Evolutionary conservation across 2,888 invertebrate genomes (phyloP), one percentile per base, ranked within the genome.

Genomic region (Dynastes grantii): DNA sequence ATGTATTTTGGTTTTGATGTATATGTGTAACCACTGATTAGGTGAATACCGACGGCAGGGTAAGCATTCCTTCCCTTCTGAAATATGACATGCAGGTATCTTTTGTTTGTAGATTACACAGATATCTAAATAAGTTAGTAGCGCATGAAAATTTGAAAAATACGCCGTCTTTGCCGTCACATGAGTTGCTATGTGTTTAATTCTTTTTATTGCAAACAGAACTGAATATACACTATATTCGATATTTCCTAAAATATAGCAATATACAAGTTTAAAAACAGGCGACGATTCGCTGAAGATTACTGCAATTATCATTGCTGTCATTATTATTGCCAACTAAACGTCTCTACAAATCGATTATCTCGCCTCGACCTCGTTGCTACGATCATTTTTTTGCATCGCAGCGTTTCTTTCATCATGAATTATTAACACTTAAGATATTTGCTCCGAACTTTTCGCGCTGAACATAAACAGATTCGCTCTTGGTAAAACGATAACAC

Each of bases 401-500:
- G 32, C 22, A 67, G 22, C 40, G n/a, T 9, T n/a, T 22, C 49
- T 27, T 67, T 45, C 22, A 6, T 67, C 67, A 45, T 49, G 45
- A 67, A 67, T 67, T 67, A 67, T 22, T 67, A 49, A 16, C 67
- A 67, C 67, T 67, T 67, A 67, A 67, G 67, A 40, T 49, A 67
- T 67, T 67, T 67, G 45, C 67, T 67, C 45, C 67, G 67, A 9
- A 49, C 49, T 67, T 67, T 67, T 67, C 67, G 67, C 45, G 49
- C 45, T 67, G 13, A 64, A 27, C 27, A 67, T 67, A 67, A 67
- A 67, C 67, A 67, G 67, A 67, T 67, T 67, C 67, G 70, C 70
- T 70, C 53, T 51, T 70, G 70, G 70, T 53, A 70, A 70, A 70
- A 53, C 70, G 70, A 70, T 70, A 70, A 70, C 32, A 32, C 70